phyloP scores from a whole-genome alignment of 2,113 vertebrate species.

The Ophthalmolycus amberensis region DNA sequence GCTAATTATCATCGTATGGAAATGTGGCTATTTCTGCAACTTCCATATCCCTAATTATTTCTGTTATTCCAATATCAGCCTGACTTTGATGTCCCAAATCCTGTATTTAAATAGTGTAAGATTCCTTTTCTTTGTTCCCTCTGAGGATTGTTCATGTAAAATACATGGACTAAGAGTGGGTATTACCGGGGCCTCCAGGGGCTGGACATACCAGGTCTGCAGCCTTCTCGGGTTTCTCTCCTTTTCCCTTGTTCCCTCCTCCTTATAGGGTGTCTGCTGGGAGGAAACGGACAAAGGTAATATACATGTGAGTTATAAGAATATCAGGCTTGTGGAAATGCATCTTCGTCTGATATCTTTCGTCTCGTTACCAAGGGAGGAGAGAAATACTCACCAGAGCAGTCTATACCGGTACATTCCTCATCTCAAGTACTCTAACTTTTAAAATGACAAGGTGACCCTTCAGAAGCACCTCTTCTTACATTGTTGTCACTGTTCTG shows the following conservation, averaged over 20 bases:
- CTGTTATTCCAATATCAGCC: conserved; percentile 98
- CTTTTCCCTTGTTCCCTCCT: conserved; percentile 44
- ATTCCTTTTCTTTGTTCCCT: conserved; percentile 93
- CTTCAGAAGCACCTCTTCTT: conserved; percentile 17
- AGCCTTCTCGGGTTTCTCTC: conserved; percentile 54
- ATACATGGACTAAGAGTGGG: conserved; percentile 95
- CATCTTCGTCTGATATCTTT: conserved; percentile 65
- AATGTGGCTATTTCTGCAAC: conserved; percentile 96
- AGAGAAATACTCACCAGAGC: conserved; percentile 24
- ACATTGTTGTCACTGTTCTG: conserved; percentile 1
- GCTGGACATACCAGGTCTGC: conserved; percentile 89
- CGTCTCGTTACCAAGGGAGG: conserved; percentile 45
- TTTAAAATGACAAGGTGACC: conserved; percentile 51
- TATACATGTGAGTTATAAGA: conserved; percentile 46
- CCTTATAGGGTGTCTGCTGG: conserved; percentile 56
- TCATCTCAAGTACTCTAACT: conserved; percentile 39
- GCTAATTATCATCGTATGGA: conserved; percentile 99
- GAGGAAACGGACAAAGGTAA: conserved; percentile 50
- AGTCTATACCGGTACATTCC: conserved; percentile 4
- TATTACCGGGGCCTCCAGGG: conserved; percentile 93
- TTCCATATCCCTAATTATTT: conserved; percentile 99
- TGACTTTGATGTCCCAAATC: conserved; percentile 98
- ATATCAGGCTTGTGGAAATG: conserved; percentile 67
- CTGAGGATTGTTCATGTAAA: conserved; percentile 96
- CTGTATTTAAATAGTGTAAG: conserved; percentile 98